Conservation (phyloP, 2,113 vertebrate species). For the Tinamus guttatus region DNA sequence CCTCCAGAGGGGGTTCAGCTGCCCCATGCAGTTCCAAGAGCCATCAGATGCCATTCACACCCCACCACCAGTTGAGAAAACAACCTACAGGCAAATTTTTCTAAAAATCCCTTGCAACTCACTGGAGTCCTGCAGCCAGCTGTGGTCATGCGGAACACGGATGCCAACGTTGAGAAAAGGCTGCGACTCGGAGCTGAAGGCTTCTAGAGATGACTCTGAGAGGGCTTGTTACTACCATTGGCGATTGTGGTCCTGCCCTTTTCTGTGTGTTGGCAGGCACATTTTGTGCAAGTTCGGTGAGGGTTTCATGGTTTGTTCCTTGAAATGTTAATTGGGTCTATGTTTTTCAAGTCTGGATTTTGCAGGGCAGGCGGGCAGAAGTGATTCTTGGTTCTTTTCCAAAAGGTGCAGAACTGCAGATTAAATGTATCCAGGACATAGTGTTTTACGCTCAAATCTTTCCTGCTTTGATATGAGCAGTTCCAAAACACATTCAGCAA, state of each 20-base stretch:
- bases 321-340: neutral
- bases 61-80: neutral
- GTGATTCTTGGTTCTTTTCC: neutral
- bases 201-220: neutral
- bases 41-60: neutral
- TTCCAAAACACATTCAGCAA: neutral
- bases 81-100: neutral
- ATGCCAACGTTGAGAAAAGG: neutral
- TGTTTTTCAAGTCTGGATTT: neutral
- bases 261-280: neutral
- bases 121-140: neutral
- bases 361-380: neutral
- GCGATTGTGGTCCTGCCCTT: neutral
- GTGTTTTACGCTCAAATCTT: neutral
- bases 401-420: neutral
- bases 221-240: neutral
- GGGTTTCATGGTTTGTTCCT: neutral
- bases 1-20: neutral
- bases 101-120: neutral
- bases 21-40: neutral
- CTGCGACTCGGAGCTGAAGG: neutral
- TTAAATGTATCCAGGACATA: neutral
- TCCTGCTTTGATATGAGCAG: neutral
- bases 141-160: fast-evolving
- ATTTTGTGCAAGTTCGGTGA: neutral